Conservation (phyloP, 2,113 vertebrate species). For the Platysteira castanea region DNA sequence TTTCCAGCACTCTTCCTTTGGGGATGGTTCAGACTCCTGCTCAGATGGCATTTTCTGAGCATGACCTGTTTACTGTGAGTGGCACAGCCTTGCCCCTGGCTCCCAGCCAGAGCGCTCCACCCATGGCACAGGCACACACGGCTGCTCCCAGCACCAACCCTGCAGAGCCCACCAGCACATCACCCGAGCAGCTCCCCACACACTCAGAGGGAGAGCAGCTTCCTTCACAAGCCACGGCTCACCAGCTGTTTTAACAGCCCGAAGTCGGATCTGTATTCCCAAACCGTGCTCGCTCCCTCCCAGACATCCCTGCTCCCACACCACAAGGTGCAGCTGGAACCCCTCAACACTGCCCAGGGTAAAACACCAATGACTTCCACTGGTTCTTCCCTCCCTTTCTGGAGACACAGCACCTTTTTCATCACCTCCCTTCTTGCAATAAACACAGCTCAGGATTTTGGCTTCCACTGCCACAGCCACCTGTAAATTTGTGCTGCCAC, state of each 20-base stretch:
- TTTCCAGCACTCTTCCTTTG: background rate
- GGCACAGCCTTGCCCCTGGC: background rate
- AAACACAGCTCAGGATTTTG: background rate
- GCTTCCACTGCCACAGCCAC: background rate
- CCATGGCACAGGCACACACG: background rate
- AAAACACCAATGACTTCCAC: background rate
- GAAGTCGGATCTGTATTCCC: accelerated
- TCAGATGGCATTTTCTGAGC: background rate
- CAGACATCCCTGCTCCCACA: background rate
- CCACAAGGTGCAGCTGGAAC: background rate
- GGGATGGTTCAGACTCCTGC: background rate
- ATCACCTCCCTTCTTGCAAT: background rate
- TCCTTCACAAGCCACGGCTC: background rate
- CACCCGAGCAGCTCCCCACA: accelerated
- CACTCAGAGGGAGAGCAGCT: background rate
- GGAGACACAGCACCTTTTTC: background rate
- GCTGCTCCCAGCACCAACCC: background rate
- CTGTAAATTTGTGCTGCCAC: background rate
- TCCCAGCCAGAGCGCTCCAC: accelerated
- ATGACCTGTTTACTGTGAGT: background rate
- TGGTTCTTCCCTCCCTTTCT: background rate
- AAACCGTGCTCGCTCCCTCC: accelerated
- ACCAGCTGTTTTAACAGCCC: background rate
- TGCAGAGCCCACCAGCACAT: background rate
- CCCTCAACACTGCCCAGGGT: background rate